Evolutionary conservation across 2,797 vertebrate species (phyloP), one percentile per base, ranked within the genome.

Genomic region (Arnoldichthys spilopterus): DNA sequence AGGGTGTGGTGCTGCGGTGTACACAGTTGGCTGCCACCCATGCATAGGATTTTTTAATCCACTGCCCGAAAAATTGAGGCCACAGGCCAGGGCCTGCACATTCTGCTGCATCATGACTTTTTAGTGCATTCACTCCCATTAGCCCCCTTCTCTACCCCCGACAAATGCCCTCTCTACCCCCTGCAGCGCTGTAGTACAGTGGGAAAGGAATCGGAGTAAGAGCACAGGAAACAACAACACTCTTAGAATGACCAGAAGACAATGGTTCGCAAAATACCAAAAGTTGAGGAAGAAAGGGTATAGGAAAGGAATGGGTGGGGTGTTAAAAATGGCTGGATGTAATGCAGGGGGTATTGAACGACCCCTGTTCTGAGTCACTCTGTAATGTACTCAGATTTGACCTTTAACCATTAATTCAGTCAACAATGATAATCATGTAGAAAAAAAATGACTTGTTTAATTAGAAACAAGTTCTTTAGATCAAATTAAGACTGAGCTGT

Each of bases 31-130:
- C 83, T 67, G 87, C 83, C 88, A 86, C 77, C 90, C 87, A 88
- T 85, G 64, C 49, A 77, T 74, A 85, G 85, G 78, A 81, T 80
- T 86, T 64, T 88, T 91, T 89, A 90, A 91, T 90, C 86, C 84
- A 83, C 69, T 66, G 84, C 79, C 79, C 76, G 58, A 82, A 79
- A 79, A 83, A 86, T 78, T 77, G 88, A 88, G 89, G 88, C 89
- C 88, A 90, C 84, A 88, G 88, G 87, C 88, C 83, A 83, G 86
- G 74, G 75, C 88, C 89, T 82, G 86, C 85, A 74, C 81, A 86
- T 90, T 91, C 83, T 88, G 91, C 90, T 90, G 89, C 87, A 85
- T 93, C 87, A 80, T 86, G 85, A 84, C 84, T 90, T 90, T 90
- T 30, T 51, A 84, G 79, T 85, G 81, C 81, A 73, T 82, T 83